Evolutionary conservation across 2,888 invertebrate species (phyloP), one percentile per base, ranked within the genome.

Genomic region (Scaptomyza polygonia): DNA sequence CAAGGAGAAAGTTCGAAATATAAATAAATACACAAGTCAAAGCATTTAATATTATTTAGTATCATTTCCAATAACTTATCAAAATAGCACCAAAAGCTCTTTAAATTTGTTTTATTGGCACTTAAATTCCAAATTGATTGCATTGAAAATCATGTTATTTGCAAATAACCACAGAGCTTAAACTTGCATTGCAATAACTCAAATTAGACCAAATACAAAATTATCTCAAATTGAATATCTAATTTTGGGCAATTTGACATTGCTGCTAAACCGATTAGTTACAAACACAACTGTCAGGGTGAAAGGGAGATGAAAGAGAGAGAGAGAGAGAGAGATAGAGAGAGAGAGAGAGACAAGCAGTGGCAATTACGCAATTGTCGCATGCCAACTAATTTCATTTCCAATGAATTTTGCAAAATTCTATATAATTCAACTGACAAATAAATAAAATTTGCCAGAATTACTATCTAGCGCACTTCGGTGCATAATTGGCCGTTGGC

Each of bases 141-240:
- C 4, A 16, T 40, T 18, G 25, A 32, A 32, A 43, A 16, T 51
- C 40, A 57, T 56, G 29, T 30, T n/a, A 48, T 44, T 42, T 27
- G 8, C 16, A 32, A 0, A 8, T 12, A 40, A 8, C 42, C 34
- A 30, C 29, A 47, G 39, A 11, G 9, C 18, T 40, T 62, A 14
- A 61, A 44, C 32, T 39, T 16, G 7, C 48, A 45, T 25, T 29
- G 18, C 40, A n/a, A 44, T 51, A 78, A 85, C 62, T 79, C 48
- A 82, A 71, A 83, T 81, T 55, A 34, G 49, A 39, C 43, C 74
- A 54, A 54, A 48, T 29, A 53, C 62, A 43, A 36, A 36, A 62
- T 79, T 70, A 79, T 83, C 67, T 59, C 25, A 57, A 83, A 67
- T 86, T 63, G 63, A 70, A 86, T 70, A 74, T 86, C 77, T 66